Evolutionary conservation across 2,113 vertebrate species (phyloP), one percentile per base, ranked within the genome.

Genomic region (Zosterops japonicus): DNA sequence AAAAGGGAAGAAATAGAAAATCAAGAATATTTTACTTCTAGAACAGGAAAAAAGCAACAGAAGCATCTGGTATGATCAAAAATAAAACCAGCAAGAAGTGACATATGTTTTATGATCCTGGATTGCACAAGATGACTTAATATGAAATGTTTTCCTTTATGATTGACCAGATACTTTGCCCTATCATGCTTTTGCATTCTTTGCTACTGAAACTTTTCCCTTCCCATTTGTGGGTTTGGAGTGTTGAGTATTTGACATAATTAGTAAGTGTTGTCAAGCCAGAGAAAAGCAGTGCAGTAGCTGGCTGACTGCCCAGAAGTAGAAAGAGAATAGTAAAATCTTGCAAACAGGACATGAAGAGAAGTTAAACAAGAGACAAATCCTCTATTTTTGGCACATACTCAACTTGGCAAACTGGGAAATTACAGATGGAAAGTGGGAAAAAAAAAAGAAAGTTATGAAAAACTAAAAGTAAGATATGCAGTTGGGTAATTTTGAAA

Each of bases 341-440:
- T 87, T 96, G 88, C 86, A 97, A 96, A 96, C 75, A 90, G 92
- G 68, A 96, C 70, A 94, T 87, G 89, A 96, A 93, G 53, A 95
- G 75, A 96, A 97, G 95, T 93, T 96, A 95, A 97, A 92, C 83
- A 96, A 86, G 89, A 96, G 83, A 95, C 55, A 95, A 93, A 96
- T 91, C 83, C 70, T 87, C 68, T 93, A 41, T 24, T 88, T 87
- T 96, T 97, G 97, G 95, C 94, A 90, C 47, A 35, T 27, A 74
- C 8, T 93, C 90, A 91, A 79, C n/a, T 92, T 91, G 90, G 65
- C 76, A 96, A 95, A 95, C 50, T 77, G 77, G 75, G 49, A 96
- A 93, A 84, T 91, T 97, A 82, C 60, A 95, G 89, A 95, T 84
- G 76, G 81, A 90, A 92, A 87, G 47, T 42, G 16, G 7, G 56